Conservation (phyloP, 2,797 vertebrate species). For the Amniataba percoides region DNA sequence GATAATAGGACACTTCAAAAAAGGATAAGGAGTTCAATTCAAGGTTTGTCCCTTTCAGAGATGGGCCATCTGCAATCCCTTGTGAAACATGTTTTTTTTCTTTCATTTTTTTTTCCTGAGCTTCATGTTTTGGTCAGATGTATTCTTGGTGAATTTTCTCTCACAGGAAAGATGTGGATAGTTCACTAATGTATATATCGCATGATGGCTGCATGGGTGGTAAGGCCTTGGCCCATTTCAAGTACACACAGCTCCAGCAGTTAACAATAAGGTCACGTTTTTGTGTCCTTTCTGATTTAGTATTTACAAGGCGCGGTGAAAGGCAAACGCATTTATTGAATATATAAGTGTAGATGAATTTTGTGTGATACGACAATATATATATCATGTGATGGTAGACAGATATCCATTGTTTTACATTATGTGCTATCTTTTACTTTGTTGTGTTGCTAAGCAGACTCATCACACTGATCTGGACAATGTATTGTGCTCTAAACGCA, state of each 20-base stretch:
- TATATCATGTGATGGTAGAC: no score
- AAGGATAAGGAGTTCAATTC: conserved; percentile 12
- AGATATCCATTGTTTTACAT: no score
- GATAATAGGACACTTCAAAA: conserved; percentile 27
- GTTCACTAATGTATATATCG: conserved; percentile 5
- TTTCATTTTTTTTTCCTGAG: background rate
- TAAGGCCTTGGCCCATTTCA: conserved; percentile 16
- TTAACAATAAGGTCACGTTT: background rate
- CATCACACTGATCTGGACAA: no score
- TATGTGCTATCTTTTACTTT: no score
- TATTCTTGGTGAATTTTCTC: background rate
- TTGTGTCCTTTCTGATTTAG: background rate
- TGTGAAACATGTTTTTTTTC: background rate
- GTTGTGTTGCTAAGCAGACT: no score
- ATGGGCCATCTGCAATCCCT: conserved; percentile 10
- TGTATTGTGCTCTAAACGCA: no score
- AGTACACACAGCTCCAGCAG: background rate
- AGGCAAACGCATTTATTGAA: background rate
- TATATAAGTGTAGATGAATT: background rate
- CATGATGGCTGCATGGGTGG: conserved; percentile 13
- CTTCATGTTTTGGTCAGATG: conserved; percentile 8
- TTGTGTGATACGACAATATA: no score
- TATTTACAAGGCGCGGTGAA: background rate
- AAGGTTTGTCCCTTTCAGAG: conserved; percentile 22
- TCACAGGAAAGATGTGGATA: conserved; percentile 27